These are phyloP conservation scores for Aphelocoma coerulescens DNA, from an alignment of 2,113 vertebrate genomes.

Conservation along the genomic window DNA sequence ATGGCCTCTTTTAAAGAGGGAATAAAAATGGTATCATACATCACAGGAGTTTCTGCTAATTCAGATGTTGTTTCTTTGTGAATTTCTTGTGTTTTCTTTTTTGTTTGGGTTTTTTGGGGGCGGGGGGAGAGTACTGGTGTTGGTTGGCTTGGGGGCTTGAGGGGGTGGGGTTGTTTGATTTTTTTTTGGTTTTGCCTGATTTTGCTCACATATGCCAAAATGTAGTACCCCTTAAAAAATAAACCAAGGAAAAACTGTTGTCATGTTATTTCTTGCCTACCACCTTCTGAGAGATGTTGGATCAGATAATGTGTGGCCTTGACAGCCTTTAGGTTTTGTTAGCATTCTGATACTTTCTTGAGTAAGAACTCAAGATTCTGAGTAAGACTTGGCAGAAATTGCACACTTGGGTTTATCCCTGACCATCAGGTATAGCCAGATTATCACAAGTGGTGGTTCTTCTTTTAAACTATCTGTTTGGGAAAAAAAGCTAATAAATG, in stretches of 20 bases:
- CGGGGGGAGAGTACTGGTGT: fast-evolving
- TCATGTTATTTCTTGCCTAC: background rate
- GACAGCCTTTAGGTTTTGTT: background rate
- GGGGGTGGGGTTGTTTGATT: background rate
- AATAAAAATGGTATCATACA: background rate
- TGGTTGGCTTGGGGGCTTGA: background rate
- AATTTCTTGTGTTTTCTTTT: background rate
- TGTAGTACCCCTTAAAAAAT: background rate
- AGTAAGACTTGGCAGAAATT: background rate
- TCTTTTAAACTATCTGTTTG: background rate
- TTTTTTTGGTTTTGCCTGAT: background rate
- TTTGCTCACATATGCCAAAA: background rate
- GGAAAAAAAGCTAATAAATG: background rate
- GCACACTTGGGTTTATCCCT: background rate
- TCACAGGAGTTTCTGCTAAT: background rate
- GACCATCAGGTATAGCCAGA: background rate
- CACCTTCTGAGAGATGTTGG: background rate
- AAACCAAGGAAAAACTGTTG: background rate
- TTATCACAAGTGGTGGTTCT: background rate
- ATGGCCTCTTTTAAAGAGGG: background rate
- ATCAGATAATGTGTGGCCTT: background rate
- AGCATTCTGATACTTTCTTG: background rate
- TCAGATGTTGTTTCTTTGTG: background rate
- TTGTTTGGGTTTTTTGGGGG: fast-evolving
- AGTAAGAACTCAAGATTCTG: background rate